phyloP scores from a whole-genome alignment of 2,113 vertebrate species.

The Eretmochelys imbricata region DNA sequence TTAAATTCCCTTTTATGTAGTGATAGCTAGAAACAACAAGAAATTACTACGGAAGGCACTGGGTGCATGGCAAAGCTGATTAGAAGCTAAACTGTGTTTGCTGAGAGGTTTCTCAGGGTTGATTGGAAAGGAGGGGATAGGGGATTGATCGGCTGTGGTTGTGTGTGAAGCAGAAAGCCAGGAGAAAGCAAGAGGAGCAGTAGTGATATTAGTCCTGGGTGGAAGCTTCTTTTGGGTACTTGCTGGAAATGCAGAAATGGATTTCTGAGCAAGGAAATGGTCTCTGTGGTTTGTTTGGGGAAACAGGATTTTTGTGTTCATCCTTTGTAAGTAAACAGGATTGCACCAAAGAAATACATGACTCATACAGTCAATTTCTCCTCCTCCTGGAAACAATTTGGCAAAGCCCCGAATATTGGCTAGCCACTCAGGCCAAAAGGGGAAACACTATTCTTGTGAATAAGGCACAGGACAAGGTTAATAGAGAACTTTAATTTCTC shows the following conservation, averaged over 20 bases:
- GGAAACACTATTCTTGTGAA: neutral
- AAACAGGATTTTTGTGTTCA: neutral
- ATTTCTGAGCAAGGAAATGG: neutral
- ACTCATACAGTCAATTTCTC: neutral
- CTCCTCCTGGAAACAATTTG: neutral
- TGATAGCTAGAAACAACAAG: neutral
- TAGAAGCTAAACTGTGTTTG: neutral
- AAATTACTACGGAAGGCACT: neutral
- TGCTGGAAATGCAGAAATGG: neutral
- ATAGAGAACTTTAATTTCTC: neutral
- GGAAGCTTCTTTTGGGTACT: rapidly evolving
- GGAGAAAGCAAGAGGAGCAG: neutral
- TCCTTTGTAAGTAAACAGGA: neutral
- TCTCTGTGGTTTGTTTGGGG: neutral
- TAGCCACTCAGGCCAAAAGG: neutral
- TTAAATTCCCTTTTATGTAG: neutral
- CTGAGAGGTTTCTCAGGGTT: neutral
- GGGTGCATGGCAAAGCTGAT: neutral
- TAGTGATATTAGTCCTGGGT: neutral
- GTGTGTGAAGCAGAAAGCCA: neutral
- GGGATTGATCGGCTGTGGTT: neutral
- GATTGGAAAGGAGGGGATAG: neutral
- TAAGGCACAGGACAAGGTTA: neutral
- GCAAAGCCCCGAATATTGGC: neutral
- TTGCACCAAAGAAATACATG: neutral